phyloP scores from a whole-genome alignment of 2,888 invertebrate species.

The Thymelicus sylvestris region DNA sequence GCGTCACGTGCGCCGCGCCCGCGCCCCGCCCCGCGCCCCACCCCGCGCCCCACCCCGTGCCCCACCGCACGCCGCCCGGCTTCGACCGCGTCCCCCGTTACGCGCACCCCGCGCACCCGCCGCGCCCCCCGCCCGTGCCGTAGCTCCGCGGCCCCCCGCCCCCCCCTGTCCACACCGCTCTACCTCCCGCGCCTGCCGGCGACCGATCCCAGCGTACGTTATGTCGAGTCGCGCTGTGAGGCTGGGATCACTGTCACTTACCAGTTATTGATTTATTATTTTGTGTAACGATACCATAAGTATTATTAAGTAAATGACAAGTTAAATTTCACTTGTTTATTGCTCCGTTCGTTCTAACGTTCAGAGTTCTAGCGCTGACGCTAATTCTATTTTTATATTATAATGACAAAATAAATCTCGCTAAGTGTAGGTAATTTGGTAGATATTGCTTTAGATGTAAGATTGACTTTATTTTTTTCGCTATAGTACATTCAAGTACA shows the following conservation, averaged over 20 bases:
- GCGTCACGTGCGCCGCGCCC: conserved; percentile 40
- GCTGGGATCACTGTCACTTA: neutral
- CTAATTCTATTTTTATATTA: neutral
- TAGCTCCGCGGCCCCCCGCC: neutral
- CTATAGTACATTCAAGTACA: no score
- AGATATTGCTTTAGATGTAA: neutral
- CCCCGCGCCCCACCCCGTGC: conserved; percentile 4
- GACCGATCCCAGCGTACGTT: neutral
- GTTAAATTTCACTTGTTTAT: neutral
- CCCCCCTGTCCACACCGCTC: no score
- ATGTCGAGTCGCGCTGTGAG: neutral
- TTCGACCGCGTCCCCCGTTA: neutral
- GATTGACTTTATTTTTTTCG: neutral
- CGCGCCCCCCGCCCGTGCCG: conserved; percentile 31
- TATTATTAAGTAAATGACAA: no score
- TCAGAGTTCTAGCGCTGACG: neutral
- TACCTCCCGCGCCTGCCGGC: neutral
- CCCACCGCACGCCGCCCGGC: conserved; percentile 6
- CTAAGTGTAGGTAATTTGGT: neutral
- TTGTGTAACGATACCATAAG: no score
- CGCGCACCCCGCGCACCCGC: conserved; percentile 33
- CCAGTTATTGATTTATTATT: no score
- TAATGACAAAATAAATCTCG: neutral
- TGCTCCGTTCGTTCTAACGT: no score
- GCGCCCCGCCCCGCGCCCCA: conserved; percentile 11